phyloP scores from a whole-genome alignment of 2,113 vertebrate species.

The Neotoma lepida region DNA sequence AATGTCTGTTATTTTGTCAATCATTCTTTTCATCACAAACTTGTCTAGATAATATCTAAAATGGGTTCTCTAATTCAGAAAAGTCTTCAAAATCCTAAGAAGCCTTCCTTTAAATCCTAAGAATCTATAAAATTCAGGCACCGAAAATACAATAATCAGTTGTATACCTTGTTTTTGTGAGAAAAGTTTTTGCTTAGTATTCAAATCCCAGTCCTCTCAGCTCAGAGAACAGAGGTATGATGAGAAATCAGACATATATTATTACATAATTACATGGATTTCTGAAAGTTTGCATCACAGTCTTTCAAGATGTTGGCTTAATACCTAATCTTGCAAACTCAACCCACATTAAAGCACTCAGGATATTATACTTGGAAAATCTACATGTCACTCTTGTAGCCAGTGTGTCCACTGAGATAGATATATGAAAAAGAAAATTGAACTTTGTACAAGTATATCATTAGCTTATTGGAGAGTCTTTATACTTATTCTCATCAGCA shows the following conservation, averaged over 20 bases:
- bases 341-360: not conserved
- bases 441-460: not conserved
- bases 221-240: not conserved
- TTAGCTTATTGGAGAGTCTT: not conserved
- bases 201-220: not conserved
- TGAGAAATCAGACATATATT: not conserved
- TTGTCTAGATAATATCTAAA: constrained; percentile 12
- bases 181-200: not conserved
- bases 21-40: not conserved
- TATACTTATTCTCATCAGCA: not conserved
- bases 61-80: not conserved
- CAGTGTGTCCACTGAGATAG: not conserved
- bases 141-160: not conserved
- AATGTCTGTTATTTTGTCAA: not conserved
- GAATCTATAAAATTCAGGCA: not conserved
- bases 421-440: constrained; percentile 31
- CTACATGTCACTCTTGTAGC: not conserved
- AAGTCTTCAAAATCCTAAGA: not conserved
- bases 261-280: not conserved
- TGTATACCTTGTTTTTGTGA: not conserved
- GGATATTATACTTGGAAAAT: not conserved
- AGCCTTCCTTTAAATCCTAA: not conserved
- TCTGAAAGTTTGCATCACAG: not conserved
- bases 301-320: not conserved
- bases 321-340: not conserved